Conservation (phyloP, 2,113 vertebrate species). For the Channa argus region DNA sequence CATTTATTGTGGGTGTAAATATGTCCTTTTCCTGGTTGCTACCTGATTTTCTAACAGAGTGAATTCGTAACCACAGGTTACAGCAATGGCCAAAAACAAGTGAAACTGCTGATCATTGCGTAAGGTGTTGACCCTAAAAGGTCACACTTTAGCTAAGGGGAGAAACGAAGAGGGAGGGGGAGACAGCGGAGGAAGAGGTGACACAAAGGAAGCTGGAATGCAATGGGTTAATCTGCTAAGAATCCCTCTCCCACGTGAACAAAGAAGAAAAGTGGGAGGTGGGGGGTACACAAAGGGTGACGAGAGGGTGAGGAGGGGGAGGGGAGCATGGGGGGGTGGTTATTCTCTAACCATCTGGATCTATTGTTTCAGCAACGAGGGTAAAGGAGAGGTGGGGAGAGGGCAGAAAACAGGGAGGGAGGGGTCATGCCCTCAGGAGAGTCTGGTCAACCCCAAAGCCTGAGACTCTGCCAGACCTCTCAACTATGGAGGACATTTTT, state of each 20-base stretch:
- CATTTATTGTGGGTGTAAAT: not conserved
- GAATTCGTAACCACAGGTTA: conserved; percentile 7
- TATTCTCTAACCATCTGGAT: conserved; percentile 82
- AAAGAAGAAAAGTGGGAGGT: conserved; percentile 76
- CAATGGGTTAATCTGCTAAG: conserved; percentile 82
- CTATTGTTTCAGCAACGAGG: conserved; percentile 76
- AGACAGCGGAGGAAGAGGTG: conserved; percentile 39
- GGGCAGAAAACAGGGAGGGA: conserved; percentile 35
- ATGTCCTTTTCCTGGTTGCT: not conserved
- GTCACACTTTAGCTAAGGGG: conserved; percentile 58
- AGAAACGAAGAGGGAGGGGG: conserved; percentile 32
- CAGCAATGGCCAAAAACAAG: conserved; percentile 17
- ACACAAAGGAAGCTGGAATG: conserved; percentile 83
- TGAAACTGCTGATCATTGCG: conserved; percentile 38
- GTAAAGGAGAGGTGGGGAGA: conserved; percentile 62
- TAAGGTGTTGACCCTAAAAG: conserved; percentile 44
- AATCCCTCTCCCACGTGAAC: conserved; percentile 73
- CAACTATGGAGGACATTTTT: conserved; percentile 20
- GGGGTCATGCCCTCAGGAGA: conserved; percentile 60
- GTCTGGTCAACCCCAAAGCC: conserved; percentile 67
- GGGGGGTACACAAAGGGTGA: conserved; percentile 73
- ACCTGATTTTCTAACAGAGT: not conserved
- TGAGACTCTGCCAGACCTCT: conserved; percentile 20
- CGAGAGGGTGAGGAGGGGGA: conserved; percentile 57
- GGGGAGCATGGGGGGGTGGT: conserved; percentile 25